Base-by-base conservation (phyloP, 2,888 invertebrate species). In the Amphipoea oculea region DNA sequence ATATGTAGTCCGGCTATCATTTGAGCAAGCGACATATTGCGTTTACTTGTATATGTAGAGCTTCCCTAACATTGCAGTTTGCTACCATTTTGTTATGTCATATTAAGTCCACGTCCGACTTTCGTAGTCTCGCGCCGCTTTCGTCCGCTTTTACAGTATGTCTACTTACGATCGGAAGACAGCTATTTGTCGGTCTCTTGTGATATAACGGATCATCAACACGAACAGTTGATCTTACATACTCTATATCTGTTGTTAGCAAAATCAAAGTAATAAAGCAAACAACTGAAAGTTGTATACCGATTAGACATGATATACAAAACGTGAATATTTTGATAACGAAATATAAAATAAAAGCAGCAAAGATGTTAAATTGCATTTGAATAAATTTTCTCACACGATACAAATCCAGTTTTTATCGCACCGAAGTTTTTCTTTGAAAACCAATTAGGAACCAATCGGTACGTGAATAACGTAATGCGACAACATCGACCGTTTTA, bases 391-490 rank as follows among this genome's bases (percentile, higher is more conserved):
- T 67, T 67, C 65, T 51, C n/a, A 54, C 65, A 67, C 57, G 29
- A 73, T 77, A 76, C 36, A 77, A 87, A 77, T 57, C 60, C 60
- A 74, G 67, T 85, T 89, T 71, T 68, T 78, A 68, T 79, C 66
- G 51, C 68, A 7, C 65, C 62, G 68, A 70, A 57, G 54, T 78
- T 79, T 87, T 85, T 75, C 84, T 89, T 91, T 89, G 82, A 86
- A 88, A 86, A 83, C 78, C 90, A 88, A 91, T 92, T 92, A 90
- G 87, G 73, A 89, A 83, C 82, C 79, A 84, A 90, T 88, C 81
- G 82, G 84, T 92, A 93, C 92, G 92, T 94, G 93, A 92, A 88
- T 91, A 91, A 92, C 85, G 87, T 86, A 73, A 85, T 84, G 84
- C 87, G 90, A 78, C 77, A 86, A 88, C 84, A 85, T 80, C 79